Evolutionary conservation across 2,113 vertebrate species (phyloP).

Genomic region (Sebastes fasciatus): DNA sequence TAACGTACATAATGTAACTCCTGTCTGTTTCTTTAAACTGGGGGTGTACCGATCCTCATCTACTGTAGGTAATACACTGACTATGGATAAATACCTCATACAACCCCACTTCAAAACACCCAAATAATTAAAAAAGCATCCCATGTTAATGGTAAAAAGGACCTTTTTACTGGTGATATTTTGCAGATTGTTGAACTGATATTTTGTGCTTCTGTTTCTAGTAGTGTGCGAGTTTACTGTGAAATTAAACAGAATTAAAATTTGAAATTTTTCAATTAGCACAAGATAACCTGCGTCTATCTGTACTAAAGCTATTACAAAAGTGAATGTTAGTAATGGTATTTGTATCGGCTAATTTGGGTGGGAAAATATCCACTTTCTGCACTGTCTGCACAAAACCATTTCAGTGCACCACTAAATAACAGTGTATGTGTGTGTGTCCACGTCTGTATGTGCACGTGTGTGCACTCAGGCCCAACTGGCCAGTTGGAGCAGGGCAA

Average conservation of each 20-base stretch:
- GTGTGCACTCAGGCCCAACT: slow-evolving; percentile 10
- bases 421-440: neutral
- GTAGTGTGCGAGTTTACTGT: neutral
- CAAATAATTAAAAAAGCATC: neutral
- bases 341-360: neutral
- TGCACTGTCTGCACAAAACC: slow-evolving; percentile 9
- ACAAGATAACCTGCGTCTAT: neutral
- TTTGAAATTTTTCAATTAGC: neutral
- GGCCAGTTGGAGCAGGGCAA: slow-evolving; percentile 22
- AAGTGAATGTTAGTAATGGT: neutral
- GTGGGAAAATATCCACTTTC: neutral
- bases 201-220: neutral
- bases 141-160: neutral
- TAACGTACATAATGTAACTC: too few relatives aligned
- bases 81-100: too few relatives aligned
- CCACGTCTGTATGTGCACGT: neutral
- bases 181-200: neutral
- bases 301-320: neutral
- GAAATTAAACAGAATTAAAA: neutral
- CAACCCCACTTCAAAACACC: too few relatives aligned
- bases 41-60: too few relatives aligned
- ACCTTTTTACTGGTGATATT: neutral
- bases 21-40: too few relatives aligned
- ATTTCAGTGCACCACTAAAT: neutral
- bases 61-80: too few relatives aligned